Percentiles rank a stretch among this genome's conserved stretches.
phyloP scores from a whole-genome alignment of 2,797 vertebrate genomes.

The Chelon labrosus region DNA sequence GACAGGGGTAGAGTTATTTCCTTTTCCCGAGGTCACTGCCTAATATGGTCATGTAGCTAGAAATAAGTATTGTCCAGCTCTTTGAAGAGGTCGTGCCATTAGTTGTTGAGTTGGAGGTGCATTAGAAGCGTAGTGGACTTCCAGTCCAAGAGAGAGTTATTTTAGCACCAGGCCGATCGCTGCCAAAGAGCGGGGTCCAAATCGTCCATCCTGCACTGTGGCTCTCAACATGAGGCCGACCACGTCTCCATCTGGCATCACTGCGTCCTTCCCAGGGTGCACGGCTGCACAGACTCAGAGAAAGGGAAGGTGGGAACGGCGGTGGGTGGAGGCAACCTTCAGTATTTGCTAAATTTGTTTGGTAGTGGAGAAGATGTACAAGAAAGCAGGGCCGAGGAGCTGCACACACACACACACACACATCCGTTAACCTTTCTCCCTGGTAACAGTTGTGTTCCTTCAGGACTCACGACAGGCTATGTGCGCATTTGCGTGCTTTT shows the following conservation, averaged over 20 bases:
- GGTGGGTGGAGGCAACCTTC: slow-evolving; percentile 35
- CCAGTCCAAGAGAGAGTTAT: slow-evolving; percentile 58
- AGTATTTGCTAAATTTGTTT: slow-evolving; percentile 39
- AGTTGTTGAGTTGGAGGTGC: slow-evolving; percentile 58
- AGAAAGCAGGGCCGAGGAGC: slow-evolving; percentile 22
- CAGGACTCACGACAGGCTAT: slow-evolving; percentile 63
- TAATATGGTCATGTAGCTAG: slow-evolving; percentile 71
- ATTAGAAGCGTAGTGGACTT: slow-evolving; percentile 59
- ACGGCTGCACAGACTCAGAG: slow-evolving; percentile 41
- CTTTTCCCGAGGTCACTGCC: slow-evolving; percentile 73
- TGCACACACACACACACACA: slow-evolving; percentile 33
- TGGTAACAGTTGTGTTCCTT: slow-evolving; percentile 70
- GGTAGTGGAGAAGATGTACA: slow-evolving; percentile 19
- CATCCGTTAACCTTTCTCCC: slow-evolving; percentile 56
- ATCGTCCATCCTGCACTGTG: slow-evolving; percentile 52
- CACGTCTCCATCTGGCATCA: slow-evolving; percentile 70
- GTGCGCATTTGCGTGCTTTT: slow-evolving; percentile 48
- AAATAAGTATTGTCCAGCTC: slow-evolving; percentile 76
- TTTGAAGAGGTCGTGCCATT: slow-evolving; percentile 54
- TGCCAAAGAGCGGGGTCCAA: slow-evolving; percentile 60
- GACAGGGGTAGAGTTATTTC: slow-evolving; percentile 68
- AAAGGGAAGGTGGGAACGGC: slow-evolving; percentile 11
- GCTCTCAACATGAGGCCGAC: slow-evolving; percentile 58
- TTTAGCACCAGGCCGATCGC: slow-evolving; percentile 60
- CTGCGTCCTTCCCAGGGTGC: slow-evolving; percentile 58